phyloP scores from a whole-genome alignment of 2,888 invertebrate species.

The Aquatica leii region DNA sequence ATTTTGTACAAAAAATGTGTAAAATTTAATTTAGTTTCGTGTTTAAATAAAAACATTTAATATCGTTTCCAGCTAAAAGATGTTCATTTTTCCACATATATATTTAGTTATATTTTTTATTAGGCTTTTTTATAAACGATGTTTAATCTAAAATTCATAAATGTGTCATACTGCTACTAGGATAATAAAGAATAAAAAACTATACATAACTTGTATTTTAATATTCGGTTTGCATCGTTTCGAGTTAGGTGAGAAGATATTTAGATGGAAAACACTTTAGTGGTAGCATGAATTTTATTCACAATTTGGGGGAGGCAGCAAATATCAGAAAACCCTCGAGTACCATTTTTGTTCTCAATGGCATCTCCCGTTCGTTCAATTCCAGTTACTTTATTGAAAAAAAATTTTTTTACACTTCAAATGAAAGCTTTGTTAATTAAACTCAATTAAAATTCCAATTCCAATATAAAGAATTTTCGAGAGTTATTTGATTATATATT shows the following conservation, averaged over 20 bases:
- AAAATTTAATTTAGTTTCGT: too few species aligned
- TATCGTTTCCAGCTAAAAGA: too few species aligned
- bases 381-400: conserved; percentile 40
- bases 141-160: not conserved
- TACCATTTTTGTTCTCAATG: conserved; percentile 32
- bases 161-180: not conserved
- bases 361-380: conserved; percentile 29
- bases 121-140: too few species aligned
- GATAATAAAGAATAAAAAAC: not conserved
- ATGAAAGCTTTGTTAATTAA: not conserved
- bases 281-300: conserved; percentile 27
- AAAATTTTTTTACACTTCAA: conserved; percentile 25
- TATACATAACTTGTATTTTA: not conserved
- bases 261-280: conserved; percentile 41
- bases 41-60: too few species aligned
- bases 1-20: too few species aligned
- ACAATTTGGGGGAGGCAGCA: conserved; percentile 22
- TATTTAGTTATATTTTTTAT: not conserved
- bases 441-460: not conserved
- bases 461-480: too few species aligned
- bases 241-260: conserved; percentile 26
- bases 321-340: conserved; percentile 38
- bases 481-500: too few species aligned
- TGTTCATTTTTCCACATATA: not conserved
- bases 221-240: conserved; percentile 11